phyloP scores from a whole-genome alignment of 2,888 invertebrate species.

The Eupithecia abbreviata region DNA sequence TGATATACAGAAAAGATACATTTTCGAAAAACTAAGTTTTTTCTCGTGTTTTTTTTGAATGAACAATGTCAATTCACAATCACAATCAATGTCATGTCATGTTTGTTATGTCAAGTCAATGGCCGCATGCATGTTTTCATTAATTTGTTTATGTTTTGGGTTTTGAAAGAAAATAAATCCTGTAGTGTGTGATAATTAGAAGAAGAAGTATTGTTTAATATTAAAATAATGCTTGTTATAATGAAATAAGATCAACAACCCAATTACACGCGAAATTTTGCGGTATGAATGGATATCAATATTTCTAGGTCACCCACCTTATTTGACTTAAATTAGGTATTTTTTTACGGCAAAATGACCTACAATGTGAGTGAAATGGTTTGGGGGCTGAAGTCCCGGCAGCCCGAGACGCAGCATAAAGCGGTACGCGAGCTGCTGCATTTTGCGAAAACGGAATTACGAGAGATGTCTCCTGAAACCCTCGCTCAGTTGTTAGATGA shows the following conservation, averaged over 20 bases:
- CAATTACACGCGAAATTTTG: not conserved
- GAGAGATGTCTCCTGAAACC: conserved; percentile 94
- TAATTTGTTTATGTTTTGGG: conserved; percentile 62
- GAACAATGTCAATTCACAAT: not conserved
- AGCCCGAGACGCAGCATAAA: conserved; percentile 92
- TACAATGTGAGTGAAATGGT: conserved; percentile 90
- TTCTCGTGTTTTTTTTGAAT: conserved; percentile 9
- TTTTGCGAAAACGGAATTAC: conserved; percentile 94
- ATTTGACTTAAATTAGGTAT: conserved; percentile 10
- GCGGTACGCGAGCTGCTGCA: conserved; percentile 94
- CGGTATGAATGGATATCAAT: conserved; percentile 4
- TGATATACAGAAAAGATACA: not conserved
- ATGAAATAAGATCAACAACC: not conserved
- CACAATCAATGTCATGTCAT: not conserved
- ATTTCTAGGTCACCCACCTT: conserved; percentile 8
- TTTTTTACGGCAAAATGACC: conserved; percentile 53
- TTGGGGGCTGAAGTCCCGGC: conserved; percentile 93
- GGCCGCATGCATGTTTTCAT: conserved; percentile 67
- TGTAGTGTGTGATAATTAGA: not conserved
- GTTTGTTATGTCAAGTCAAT: not conserved
- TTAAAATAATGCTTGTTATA: conserved; percentile 2
- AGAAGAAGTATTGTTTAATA: not conserved
- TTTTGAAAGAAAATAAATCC: conserved; percentile 1
- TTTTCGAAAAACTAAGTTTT: conserved; percentile 21
- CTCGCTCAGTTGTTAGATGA: conserved; percentile 94